Base-by-base conservation (phyloP, 2,797 vertebrate species). In the Spea hammondii region DNA sequence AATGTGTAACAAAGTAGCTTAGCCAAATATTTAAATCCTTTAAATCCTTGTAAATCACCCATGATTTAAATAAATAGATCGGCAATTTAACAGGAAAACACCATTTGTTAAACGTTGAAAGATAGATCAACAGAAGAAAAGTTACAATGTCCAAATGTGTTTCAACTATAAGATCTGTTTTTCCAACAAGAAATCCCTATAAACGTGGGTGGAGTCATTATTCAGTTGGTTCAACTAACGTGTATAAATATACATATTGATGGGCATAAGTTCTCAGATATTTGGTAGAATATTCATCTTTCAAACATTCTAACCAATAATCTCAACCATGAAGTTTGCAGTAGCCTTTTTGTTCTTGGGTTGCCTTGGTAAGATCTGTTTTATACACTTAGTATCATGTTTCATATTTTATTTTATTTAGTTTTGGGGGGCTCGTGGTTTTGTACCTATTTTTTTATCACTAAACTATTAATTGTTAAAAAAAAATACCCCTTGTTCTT, bases 251-350 rank as follows among this genome's bases (percentile, higher is more conserved):
- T 10, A 11, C 11, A 10, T 10, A 59, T 64, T 6, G 4, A n/a
- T n/a, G 14, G 17, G 5, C n/a, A 3, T 10, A 17, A 44, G 14
- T 64, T n/a, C 10, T 17, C n/a, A 64, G 60, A 32, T 17, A 32
- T 64, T 64, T 64, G 60, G 60, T 64, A 45, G 17, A 6, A 64
- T 32, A 44, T 64, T 64, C 60, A 8, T 64, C n/a, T 8, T 44
- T 6, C 6, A 44, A 17, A n/a, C n/a, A 11, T 32, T 8, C n/a
- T 64, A 64, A 64, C 60, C 60, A 64, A 64, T 17, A 32, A 64
- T 64, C 60, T 64, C 60, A 64, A 17, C 14, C 60, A 64, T 64
- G 60, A 64, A 64, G 14, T 17, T 17, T 44, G 17, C 60, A 64
- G 10, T 64, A 13, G 60, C n/a, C 60, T 64, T 64, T 17, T 64